phyloP scores from a whole-genome alignment of 2,888 invertebrate genomes.

The Apodemia zela region DNA sequence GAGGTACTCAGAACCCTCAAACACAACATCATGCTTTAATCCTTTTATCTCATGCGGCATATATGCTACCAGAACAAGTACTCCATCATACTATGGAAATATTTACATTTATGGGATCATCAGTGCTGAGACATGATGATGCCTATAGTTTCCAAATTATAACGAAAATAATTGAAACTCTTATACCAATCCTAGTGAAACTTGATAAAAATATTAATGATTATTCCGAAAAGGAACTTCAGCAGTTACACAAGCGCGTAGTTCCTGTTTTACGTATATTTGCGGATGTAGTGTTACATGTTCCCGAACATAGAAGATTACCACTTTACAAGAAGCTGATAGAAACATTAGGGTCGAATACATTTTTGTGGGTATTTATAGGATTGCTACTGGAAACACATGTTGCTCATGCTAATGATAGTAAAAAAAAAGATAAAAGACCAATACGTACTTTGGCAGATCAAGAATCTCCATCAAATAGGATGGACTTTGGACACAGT shows the following conservation, averaged over 20 bases:
- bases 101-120: conserved; percentile 98
- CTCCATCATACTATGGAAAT: conserved; percentile 97
- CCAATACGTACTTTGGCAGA: conserved; percentile 52
- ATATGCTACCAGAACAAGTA: conserved; percentile 89
- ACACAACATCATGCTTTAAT: conserved; percentile 96
- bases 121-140: conserved; percentile 95
- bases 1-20: conserved; percentile 95
- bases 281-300: conserved; percentile 93
- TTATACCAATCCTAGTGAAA: conserved; percentile 91
- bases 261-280: conserved; percentile 91
- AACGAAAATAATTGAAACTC: conserved; percentile 91
- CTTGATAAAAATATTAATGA: conserved; percentile 58
- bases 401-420: conserved; percentile 78
- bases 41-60: conserved; percentile 89
- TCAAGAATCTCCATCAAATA: conserved; percentile 73
- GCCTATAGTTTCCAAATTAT: conserved; percentile 97
- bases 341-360: conserved; percentile 83
- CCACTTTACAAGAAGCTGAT: conserved; percentile 90
- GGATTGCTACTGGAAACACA: conserved; percentile 86
- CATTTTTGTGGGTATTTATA: conserved; percentile 86
- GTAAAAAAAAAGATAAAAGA: conserved; percentile 57
- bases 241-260: conserved; percentile 68
- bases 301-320: conserved; percentile 94
- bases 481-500: conserved; percentile 84
- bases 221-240: conserved; percentile 53